A percentile compares a stretch with the other conserved stretches of the same genome.
Conservation (phyloP, 2,888 invertebrate species). For the Ornithoptera priamus region DNA sequence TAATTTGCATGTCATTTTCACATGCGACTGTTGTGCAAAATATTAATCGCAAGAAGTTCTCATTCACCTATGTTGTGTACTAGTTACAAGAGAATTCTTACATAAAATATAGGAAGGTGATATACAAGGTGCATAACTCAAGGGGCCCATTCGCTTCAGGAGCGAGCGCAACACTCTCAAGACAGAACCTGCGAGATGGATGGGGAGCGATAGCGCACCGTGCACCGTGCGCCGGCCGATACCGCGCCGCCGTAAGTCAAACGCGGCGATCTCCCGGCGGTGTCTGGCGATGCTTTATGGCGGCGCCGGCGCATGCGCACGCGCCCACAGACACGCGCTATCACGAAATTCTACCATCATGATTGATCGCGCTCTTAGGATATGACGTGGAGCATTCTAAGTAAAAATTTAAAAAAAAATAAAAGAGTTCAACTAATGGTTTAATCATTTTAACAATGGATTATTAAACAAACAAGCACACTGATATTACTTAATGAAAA, state of each 20-base stretch:
- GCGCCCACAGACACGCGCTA: neutral
- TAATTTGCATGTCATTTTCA: too few relatives aligned
- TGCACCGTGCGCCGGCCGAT: constrained; percentile 5
- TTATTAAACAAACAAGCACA: too few relatives aligned
- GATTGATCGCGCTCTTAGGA: constrained; percentile 16
- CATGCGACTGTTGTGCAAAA: too few relatives aligned
- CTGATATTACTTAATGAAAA: too few relatives aligned
- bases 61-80: too few relatives aligned
- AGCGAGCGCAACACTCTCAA: constrained; percentile 9
- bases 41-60: too few relatives aligned
- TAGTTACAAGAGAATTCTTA: too few relatives aligned
- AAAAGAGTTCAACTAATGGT: too few relatives aligned
- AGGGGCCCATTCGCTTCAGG: constrained; percentile 13
- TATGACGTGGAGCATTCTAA: neutral
- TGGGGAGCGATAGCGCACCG: constrained; percentile 11
- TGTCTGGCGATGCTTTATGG: constrained; percentile 26
- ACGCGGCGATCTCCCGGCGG: constrained; percentile 14
- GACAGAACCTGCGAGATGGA: constrained; percentile 12
- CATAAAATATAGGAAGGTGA: neutral
- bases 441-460: too few relatives aligned
- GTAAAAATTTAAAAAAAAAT: too few relatives aligned
- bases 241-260: constrained; percentile 11
- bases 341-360: constrained; percentile 17
- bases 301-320: constrained; percentile 22
- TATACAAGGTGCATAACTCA: constrained; percentile 13